Evolutionary conservation across 2,888 invertebrate species (phyloP), one percentile per base, ranked within the genome.

Genomic region (Ennomos erosarius): DNA sequence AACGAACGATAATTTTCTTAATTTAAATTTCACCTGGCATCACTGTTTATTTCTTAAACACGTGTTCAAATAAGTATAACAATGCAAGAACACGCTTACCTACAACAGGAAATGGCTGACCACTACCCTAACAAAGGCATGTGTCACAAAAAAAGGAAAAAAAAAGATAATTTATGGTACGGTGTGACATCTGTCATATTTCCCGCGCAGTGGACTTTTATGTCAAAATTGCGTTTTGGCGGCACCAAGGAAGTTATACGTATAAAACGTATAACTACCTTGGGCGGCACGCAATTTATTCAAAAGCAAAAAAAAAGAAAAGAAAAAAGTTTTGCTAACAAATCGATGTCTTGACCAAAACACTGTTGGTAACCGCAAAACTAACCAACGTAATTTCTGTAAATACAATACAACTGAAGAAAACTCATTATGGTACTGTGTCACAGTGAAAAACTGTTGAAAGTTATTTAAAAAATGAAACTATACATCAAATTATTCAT

Each of bases 121-220:
- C 76, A 65, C 76, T 66, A 68, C 66, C 60, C 70, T 61, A 67
- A 68, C 57, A 54, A 62, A 34, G 50, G 45, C 26, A 1, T 12
- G 12, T 48, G 38, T 12, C 38, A 16, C 3, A 26, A 40, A 54
- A 59, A 64, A 73, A 71, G 26, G 6, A 71, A 70, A 68, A 70
- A 69, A 65, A 45, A 42, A 55, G 46, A 57, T 65, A 73, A 78
- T 75, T 73, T 75, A 79, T 74, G 73, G 76, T 74, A 68, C 70
- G 63, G 59, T 62, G 59, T 76, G 81, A 79, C 85, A 87, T 81
- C 81, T 86, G 87, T 86, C 86, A 85, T 75, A 76, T 85, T 82
- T 77, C 76, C 78, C 81, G 80, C 78, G 72, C 70, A 70, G 49
- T 45, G 48, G 63, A 49, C 57, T n/a, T n/a, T n/a, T n/a, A n/a